Conservation (phyloP, 2,888 invertebrate genomes). For the Busseola fusca region DNA sequence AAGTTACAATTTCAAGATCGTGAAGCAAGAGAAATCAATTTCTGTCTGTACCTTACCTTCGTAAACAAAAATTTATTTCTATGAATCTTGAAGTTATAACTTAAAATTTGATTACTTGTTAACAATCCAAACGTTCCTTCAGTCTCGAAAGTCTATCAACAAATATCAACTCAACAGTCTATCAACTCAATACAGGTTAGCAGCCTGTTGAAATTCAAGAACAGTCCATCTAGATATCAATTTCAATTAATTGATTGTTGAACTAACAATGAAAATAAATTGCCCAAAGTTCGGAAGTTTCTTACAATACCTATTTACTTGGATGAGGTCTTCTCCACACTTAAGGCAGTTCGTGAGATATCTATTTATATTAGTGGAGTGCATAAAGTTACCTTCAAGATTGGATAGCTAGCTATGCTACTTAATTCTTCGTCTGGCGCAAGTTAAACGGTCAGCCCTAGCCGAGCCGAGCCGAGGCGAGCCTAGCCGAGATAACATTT, state of each 20-base stretch:
- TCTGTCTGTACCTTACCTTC: too few relatives aligned
- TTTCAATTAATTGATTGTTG: slow-evolving; percentile 36
- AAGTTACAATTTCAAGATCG: too few relatives aligned
- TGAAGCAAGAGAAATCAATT: neutral
- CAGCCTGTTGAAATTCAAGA: slow-evolving; percentile 29
- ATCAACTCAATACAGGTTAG: neutral
- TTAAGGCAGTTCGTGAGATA: neutral
- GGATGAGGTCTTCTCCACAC: neutral
- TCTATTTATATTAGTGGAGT: neutral
- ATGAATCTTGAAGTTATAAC: neutral
- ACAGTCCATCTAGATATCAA: slow-evolving; percentile 28
- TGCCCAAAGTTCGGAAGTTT: slow-evolving; percentile 26
- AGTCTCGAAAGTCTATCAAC: neutral
- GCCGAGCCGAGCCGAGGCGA: too few relatives aligned
- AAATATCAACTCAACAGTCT: too few relatives aligned
- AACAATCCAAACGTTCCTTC: neutral
- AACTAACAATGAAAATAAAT: slow-evolving; percentile 35
- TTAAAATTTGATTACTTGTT: neutral
- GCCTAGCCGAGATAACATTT: too few relatives aligned
- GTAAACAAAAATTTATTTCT: too few relatives aligned
- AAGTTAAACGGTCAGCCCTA: neutral
- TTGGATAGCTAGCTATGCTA: neutral
- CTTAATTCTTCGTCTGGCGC: neutral
- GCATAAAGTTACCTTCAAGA: slow-evolving; percentile 3
- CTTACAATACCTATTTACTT: slow-evolving; percentile 7